Base-by-base conservation (phyloP, 2,113 vertebrate genomes). In the Hippocampus abdominalis region DNA sequence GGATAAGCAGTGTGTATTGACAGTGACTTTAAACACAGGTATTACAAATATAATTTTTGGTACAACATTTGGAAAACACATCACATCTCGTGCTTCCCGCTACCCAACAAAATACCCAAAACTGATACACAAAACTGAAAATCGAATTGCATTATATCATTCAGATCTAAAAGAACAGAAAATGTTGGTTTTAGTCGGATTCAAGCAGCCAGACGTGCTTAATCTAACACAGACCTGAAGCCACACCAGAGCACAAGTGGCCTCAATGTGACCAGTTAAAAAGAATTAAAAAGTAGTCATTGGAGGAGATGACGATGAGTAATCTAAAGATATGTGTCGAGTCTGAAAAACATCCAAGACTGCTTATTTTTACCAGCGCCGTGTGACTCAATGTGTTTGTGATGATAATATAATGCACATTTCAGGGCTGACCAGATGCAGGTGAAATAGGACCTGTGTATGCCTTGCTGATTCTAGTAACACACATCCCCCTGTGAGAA, bases 151-250 rank as follows among this genome's bases (percentile, higher is more conserved):
- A 62, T n/a, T 3, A n/a, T 2, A 59, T 59, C 15, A 27, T 57
- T 72, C 62, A 36, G 48, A 72, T 51, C 23, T 53, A 54, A 18
- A 51, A 57, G 29, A 73, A 44, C 64, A 84, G 36, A 73, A 73
- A 66, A 54, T 44, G 27, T 62, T 73, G 18, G 62, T 78, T 78
- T 72, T 40, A 88, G 72, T 75, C 69, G 69, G 70, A 76, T 48
- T 59, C 72, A 80, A 80, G 23, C 81, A 86, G 82, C 61, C 83
- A 84, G 87, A 90, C 84, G 83, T 29, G 21, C 69, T 85, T 87
- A 88, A 89, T 86, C 81, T 73, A 79, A 74, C 71, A 82, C 73
- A 80, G 79, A 81, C 89, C 87, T 79, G 89, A 88, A 91, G 84
- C 84, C 63, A 40, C 4, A 40, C 66, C 70, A 76, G 63, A 6